phyloP scores from a whole-genome alignment of 2,113 vertebrate genomes.

The Melanotaenia duboulayi region DNA sequence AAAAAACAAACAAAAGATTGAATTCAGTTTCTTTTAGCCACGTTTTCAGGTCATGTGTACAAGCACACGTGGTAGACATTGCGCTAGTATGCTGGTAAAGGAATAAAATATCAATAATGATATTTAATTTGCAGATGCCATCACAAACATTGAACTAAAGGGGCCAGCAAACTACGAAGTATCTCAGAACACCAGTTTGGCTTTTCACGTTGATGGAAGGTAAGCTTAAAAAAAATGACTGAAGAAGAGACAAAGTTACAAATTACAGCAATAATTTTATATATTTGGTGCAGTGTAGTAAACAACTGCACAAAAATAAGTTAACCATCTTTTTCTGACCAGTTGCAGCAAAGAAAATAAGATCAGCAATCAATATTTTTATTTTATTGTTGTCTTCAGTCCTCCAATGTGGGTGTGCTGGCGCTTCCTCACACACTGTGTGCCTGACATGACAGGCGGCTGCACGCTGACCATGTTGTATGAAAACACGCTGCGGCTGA shows the following conservation, averaged over 20 bases:
- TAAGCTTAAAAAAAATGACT: conserved; percentile 45
- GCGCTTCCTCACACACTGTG: conserved; percentile 86
- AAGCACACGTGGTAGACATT: not conserved
- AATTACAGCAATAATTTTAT: not conserved
- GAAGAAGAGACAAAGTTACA: not conserved
- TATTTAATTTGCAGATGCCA: conserved; percentile 80
- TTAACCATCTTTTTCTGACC: not conserved
- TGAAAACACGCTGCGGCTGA: conserved; percentile 82
- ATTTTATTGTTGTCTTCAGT: conserved; percentile 67
- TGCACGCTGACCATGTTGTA: conserved; percentile 85
- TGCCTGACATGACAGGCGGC: conserved; percentile 66
- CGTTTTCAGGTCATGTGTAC: no score
- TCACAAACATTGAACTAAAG: conserved; percentile 84
- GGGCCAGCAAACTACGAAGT: conserved; percentile 81
- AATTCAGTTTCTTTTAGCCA: no score
- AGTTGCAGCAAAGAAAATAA: not conserved
- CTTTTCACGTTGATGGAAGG: conserved; percentile 90
- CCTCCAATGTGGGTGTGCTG: conserved; percentile 88
- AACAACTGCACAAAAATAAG: no score
- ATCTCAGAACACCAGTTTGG: conserved; percentile 82
- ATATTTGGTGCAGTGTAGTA: no score
- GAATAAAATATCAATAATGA: not conserved
- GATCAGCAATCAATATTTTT: not conserved
- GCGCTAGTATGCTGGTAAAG: not conserved
- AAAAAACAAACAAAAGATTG: no score